Evolutionary conservation across 2,113 vertebrate species (phyloP), one percentile per base, ranked within the genome.

Genomic region (Rhynchomys soricoides): DNA sequence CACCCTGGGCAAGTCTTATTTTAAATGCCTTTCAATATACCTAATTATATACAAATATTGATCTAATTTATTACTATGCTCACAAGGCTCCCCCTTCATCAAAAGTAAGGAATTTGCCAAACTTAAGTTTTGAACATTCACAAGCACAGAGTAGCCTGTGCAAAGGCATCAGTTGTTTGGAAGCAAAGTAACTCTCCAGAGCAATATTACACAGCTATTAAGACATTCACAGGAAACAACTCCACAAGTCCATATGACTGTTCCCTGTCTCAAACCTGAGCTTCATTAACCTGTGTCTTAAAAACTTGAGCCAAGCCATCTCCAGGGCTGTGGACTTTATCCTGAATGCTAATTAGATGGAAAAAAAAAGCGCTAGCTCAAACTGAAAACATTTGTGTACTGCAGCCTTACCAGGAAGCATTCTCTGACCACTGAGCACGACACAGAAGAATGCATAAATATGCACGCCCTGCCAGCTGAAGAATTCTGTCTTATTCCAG

Each of bases 361-460:
- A 4, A 7, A 7, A 34, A 37, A 96, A 93, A 96, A 94, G 77
- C 43, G 71, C 77, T 66, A 89, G 73, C 57, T 96, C 92, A 97
- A 94, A 97, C 95, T 94, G 91, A 97, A 97, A 97, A 90, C 95
- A 96, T 73, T 96, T 93, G 96, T 86, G 85, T 79, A 48, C 57
- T n/a, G 17, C 40, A 89, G 26, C 68, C 92, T 93, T 96, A 96
- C 95, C 97, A 97, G 96, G 85, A 97, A 96, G 68, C 31, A 83
- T 77, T 95, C 92, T 91, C 92, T 94, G 96, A 94, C 95, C 96
- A 97, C 82, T 96, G 95, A 97, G 91, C 92, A 96, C 94, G 97
- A 94, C 90, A 94, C 43, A 95, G 90, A 97, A 96, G 97, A 97
- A 98, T 97, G 97, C 91, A 96, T 93, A 97, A 97, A 97, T 95